A percentile compares a stretch with the other conserved stretches of the same genome.
phyloP scores from a whole-genome alignment of 2,113 vertebrate genomes.

The Prunella himalayana region DNA sequence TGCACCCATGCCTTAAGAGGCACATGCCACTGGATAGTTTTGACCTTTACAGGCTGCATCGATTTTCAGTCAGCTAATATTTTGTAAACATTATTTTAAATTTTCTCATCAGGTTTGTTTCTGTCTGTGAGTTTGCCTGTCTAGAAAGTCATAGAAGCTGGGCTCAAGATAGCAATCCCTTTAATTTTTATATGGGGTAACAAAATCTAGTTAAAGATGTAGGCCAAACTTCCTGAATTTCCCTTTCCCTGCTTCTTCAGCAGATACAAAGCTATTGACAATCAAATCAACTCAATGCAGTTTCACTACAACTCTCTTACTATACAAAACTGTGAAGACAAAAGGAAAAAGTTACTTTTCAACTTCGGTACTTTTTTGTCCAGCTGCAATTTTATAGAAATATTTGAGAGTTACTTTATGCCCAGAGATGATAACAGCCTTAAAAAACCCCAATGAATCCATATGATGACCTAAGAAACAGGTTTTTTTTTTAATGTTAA shows the following conservation, averaged over 20 bases:
- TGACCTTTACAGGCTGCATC: not conserved
- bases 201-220: not conserved
- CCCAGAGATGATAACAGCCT: not conserved
- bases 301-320: not conserved
- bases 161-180: not conserved
- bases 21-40: not conserved
- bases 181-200: not conserved
- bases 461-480: not conserved
- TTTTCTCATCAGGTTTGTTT: not conserved
- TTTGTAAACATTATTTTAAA: not conserved
- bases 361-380: not conserved
- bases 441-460: not conserved
- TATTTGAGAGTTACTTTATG: not conserved
- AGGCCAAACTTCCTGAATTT: not conserved
- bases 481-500: not conserved
- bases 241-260: not conserved
- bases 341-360: not conserved
- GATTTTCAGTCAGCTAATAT: not conserved
- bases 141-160: not conserved
- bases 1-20: not conserved
- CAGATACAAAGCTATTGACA: not conserved
- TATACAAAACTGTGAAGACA: not conserved
- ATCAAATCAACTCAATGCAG: not conserved
- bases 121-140: not conserved
- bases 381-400: not conserved